phyloP scores from a whole-genome alignment of 2,113 vertebrate species.

The Notarius quadriscutis region DNA sequence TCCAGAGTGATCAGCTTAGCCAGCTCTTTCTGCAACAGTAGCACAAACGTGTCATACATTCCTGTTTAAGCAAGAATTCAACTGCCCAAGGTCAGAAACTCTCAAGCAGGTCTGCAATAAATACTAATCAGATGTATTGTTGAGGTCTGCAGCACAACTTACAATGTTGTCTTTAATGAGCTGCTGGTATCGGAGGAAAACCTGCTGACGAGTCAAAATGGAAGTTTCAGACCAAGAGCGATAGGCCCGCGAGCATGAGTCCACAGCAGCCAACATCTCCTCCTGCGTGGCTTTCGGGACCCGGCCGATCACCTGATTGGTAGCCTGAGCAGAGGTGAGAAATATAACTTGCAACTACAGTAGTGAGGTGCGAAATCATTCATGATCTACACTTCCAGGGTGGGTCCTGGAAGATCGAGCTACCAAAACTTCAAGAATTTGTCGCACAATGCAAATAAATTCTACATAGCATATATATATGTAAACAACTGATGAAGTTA shows the following conservation, averaged over 20 bases:
- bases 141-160: constrained; percentile 57
- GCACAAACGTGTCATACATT: background rate
- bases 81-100: background rate
- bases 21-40: constrained; percentile 86
- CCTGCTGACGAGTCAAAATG: constrained; percentile 87
- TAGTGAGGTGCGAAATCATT: background rate
- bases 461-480: background rate
- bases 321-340: constrained; percentile 76
- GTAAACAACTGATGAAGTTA: background rate
- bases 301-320: constrained; percentile 85
- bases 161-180: constrained; percentile 98
- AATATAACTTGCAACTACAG: background rate
- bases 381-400: background rate
- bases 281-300: constrained; percentile 89
- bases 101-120: background rate
- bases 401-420: background rate
- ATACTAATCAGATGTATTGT: background rate
- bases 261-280: constrained; percentile 89
- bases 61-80: background rate
- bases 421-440: background rate
- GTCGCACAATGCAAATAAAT: background rate
- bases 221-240: constrained; percentile 89
- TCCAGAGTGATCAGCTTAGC: constrained; percentile 89
- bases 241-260: constrained; percentile 86
- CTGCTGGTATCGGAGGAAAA: constrained; percentile 93